Conservation (phyloP, 1,140 invertebrate genomes). For the Cotesia chilonis region DNA sequence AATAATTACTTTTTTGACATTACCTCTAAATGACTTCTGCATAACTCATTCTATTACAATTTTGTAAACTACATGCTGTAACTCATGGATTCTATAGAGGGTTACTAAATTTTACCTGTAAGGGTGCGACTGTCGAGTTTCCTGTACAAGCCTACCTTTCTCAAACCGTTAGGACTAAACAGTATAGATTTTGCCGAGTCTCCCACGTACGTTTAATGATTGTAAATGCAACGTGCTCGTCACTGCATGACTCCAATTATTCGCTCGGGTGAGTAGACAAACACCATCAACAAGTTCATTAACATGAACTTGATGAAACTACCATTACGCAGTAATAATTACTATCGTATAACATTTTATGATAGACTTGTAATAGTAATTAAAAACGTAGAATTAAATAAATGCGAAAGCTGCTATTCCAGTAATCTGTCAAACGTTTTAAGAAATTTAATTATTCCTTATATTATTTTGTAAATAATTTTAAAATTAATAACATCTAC, state of each 20-base stretch:
- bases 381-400: constrained; percentile 21
- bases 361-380: constrained; percentile 21
- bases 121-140: background rate
- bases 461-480: too few species aligned
- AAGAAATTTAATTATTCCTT: too few species aligned
- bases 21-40: too few species aligned
- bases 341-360: constrained; percentile 18
- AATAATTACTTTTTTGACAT: too few species aligned
- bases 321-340: constrained; percentile 5
- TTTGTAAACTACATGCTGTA: too few species aligned
- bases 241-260: constrained; percentile 45
- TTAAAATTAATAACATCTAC: too few species aligned
- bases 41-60: too few species aligned
- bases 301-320: constrained; percentile 39
- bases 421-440: background rate
- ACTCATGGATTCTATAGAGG: background rate
- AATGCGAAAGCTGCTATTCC: background rate
- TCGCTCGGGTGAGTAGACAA: constrained; percentile 40
- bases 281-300: constrained; percentile 41
- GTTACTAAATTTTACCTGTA: background rate
- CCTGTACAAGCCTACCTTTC: constrained; percentile 2
- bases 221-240: constrained; percentile 34
- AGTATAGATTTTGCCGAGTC: constrained; percentile 11
- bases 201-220: constrained; percentile 26
- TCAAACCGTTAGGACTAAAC: constrained; percentile 22